Conservation (phyloP, 2,113 vertebrate genomes). For the Pituophis catenifer region DNA sequence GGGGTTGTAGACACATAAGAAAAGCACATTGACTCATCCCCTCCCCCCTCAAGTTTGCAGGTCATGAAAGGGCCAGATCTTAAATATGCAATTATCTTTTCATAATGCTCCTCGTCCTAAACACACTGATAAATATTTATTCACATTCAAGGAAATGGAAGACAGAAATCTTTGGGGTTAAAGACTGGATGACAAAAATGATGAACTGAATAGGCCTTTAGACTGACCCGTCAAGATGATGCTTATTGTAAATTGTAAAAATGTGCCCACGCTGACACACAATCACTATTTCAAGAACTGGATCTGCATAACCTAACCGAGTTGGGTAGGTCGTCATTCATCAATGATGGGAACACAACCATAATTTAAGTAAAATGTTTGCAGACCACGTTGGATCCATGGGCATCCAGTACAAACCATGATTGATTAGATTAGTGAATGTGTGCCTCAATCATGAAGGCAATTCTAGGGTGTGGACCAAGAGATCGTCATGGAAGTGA, state of each 20-base stretch:
- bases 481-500: background rate
- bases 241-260: background rate
- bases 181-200: background rate
- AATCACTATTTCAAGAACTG: background rate
- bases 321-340: background rate
- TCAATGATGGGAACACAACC: background rate
- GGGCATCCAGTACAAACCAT: background rate
- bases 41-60: background rate
- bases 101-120: background rate
- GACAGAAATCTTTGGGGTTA: background rate
- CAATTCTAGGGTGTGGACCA: background rate
- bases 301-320: background rate
- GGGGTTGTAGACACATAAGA: background rate
- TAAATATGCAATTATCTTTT: background rate
- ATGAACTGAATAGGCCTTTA: background rate
- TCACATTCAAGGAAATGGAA: background rate
- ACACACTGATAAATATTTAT: background rate
- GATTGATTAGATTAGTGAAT: background rate
- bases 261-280: background rate
- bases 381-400: background rate
- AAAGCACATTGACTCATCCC: background rate
- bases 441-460: background rate
- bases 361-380: background rate
- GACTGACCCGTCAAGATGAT: background rate
- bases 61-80: background rate